phyloP scores from a whole-genome alignment of 2,888 invertebrate species.

The Electrophaes corylata region DNA sequence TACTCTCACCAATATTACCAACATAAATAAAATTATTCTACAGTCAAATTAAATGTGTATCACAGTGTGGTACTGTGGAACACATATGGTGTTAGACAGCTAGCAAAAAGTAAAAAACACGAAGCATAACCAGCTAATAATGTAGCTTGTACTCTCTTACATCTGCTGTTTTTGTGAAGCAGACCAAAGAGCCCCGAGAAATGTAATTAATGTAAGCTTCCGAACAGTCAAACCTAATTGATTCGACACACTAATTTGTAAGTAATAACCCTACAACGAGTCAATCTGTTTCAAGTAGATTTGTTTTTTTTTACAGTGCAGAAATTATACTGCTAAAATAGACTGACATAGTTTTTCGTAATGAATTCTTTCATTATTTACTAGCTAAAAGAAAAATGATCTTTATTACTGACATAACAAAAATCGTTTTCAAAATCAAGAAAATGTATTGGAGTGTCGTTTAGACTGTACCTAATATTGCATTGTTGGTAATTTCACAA shows the following conservation, averaged over 20 bases:
- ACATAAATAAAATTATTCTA: not conserved
- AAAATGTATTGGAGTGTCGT: not conserved
- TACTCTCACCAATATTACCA: too few species aligned
- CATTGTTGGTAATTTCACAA: not conserved
- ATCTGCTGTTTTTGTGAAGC: conserved; percentile 80
- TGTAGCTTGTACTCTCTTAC: conserved; percentile 67
- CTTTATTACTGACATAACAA: too few species aligned
- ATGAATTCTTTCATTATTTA: too few species aligned
- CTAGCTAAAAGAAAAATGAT: too few species aligned
- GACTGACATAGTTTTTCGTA: too few species aligned
- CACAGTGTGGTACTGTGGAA: conserved; percentile 58
- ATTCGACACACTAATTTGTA: conserved; percentile 70
- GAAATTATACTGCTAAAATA: too few species aligned
- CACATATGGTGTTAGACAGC: conserved; percentile 77
- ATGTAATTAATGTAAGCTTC: conserved; percentile 76
- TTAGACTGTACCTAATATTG: not conserved
- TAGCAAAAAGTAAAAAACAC: conserved; percentile 70
- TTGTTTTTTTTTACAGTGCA: not conserved
- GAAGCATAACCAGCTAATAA: conserved; percentile 74
- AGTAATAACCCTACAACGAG: conserved; percentile 57
- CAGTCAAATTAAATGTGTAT: conserved; percentile 49
- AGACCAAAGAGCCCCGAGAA: conserved; percentile 62
- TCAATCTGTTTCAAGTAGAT: conserved; percentile 46
- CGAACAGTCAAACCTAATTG: conserved; percentile 68
- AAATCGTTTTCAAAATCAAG: not conserved